These are phyloP conservation scores for Pyrgilauda ruficollis DNA, from an alignment of 2,113 vertebrate genomes.

Conservation along the genomic window DNA sequence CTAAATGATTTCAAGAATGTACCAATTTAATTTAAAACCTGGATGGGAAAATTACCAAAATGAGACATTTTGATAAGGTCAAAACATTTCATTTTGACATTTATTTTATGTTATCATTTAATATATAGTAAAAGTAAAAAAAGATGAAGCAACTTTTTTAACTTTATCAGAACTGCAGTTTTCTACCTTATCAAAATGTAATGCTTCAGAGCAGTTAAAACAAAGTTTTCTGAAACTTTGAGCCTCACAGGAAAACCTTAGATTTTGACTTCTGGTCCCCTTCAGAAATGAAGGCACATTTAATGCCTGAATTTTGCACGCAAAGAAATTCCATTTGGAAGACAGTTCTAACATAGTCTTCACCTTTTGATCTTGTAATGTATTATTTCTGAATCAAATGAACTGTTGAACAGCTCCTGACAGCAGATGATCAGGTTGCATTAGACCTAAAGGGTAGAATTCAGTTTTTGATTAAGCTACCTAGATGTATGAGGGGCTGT, in stretches of 20 bases:
- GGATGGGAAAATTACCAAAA: conserved; percentile 38
- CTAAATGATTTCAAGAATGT: conserved; percentile 4
- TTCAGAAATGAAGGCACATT: conserved; percentile 29
- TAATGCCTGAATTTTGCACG: conserved; percentile 35
- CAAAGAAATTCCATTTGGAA: conserved; percentile 46
- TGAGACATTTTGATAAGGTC: conserved; percentile 16
- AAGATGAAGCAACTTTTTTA: not conserved
- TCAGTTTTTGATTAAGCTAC: not conserved
- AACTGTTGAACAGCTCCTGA: conserved; percentile 62
- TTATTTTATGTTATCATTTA: conserved; percentile 30
- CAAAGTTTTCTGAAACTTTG: conserved; percentile 9
- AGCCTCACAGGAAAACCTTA: conserved; percentile 28
- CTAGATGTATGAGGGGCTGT: rapidly evolving
- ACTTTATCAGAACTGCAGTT: conserved; percentile 13
- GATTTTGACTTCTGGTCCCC: conserved; percentile 46
- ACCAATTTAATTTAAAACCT: not conserved
- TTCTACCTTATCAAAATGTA: conserved; percentile 32
- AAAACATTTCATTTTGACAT: conserved; percentile 27
- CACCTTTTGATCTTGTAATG: conserved; percentile 67
- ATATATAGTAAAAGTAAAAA: conserved; percentile 13
- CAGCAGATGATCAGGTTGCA: conserved; percentile 29
- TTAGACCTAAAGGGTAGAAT: not conserved
- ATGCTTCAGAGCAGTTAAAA: conserved; percentile 2
- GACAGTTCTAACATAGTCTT: conserved; percentile 11
- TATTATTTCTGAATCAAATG: conserved; percentile 68